Evolutionary conservation across 2,888 invertebrate species (phyloP).

Genomic region (Amblyjoppa proteus): DNA sequence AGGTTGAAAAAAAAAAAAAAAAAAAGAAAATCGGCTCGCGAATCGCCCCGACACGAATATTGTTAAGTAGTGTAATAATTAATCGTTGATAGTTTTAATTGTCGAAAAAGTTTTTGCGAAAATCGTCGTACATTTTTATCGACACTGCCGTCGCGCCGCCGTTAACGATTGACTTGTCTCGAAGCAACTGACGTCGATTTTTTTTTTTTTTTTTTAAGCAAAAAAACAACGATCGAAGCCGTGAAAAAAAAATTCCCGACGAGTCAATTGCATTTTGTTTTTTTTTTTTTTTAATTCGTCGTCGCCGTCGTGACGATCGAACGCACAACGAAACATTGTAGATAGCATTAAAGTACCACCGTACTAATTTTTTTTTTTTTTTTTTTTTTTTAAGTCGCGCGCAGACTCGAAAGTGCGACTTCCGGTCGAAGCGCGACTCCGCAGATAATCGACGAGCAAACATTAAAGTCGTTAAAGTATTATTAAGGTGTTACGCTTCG

Average conservation of each 20-base stretch:
- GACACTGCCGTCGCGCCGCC: too few relatives aligned
- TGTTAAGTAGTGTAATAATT: too few relatives aligned
- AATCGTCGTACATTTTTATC: too few relatives aligned
- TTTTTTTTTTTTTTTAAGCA: too few relatives aligned
- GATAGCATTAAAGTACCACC: slow-evolving; percentile 1
- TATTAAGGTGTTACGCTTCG: slow-evolving; percentile 23
- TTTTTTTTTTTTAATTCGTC: neutral
- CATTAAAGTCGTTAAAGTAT: slow-evolving; percentile 1
- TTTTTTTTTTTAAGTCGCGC: neutral
- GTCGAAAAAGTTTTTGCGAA: too few relatives aligned
- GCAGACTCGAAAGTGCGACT: neutral
- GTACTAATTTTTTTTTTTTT: neutral
- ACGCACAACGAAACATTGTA: slow-evolving; percentile 7
- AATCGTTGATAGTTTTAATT: too few relatives aligned
- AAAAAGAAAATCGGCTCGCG: too few relatives aligned
- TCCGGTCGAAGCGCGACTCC: neutral
- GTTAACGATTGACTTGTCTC: too few relatives aligned
- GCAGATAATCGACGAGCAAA: neutral
- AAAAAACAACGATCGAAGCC: too few relatives aligned
- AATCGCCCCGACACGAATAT: too few relatives aligned
- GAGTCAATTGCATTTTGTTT: neutral
- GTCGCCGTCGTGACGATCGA: neutral
- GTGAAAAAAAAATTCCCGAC: neutral
- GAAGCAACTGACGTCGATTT: too few relatives aligned
- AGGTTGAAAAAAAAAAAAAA: too few relatives aligned